phyloP scores from a whole-genome alignment of 2,113 vertebrate species.

The Indicator indicator region DNA sequence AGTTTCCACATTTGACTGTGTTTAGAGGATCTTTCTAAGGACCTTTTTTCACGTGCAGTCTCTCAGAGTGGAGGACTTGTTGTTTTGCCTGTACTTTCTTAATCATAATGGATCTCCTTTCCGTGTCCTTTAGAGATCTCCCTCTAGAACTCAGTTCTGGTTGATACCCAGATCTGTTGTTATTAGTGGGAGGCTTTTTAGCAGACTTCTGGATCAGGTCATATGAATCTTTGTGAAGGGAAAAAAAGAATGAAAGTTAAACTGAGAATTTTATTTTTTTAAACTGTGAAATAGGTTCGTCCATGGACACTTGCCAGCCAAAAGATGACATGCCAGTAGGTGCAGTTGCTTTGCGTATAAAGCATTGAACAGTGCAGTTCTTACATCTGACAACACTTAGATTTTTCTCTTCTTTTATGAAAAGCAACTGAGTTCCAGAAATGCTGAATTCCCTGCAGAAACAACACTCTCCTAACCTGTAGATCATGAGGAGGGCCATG shows the following conservation, averaged over 20 bases:
- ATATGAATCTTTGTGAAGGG: neutral
- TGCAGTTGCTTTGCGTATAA: neutral
- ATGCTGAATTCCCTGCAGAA: neutral
- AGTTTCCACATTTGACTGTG: neutral
- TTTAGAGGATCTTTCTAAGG: neutral
- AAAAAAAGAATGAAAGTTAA: neutral
- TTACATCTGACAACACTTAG: neutral
- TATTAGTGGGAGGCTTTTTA: neutral
- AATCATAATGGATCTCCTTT: neutral
- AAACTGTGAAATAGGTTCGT: neutral
- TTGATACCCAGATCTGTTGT: neutral
- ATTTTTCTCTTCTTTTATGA: neutral
- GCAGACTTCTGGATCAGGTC: neutral
- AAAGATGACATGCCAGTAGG: neutral
- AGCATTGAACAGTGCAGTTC: neutral
- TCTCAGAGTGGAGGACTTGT: neutral
- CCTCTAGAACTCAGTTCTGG: neutral
- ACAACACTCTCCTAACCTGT: neutral
- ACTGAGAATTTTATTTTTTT: neutral
- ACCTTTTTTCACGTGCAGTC: neutral
- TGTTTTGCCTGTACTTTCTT: conserved; percentile 29
- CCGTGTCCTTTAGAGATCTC: neutral
- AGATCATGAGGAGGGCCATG: rapidly evolving
- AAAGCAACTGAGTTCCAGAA: neutral
- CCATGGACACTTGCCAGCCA: neutral